Evolutionary conservation across 2,113 vertebrate genomes (phyloP).

Genomic region (Felis chaus): DNA sequence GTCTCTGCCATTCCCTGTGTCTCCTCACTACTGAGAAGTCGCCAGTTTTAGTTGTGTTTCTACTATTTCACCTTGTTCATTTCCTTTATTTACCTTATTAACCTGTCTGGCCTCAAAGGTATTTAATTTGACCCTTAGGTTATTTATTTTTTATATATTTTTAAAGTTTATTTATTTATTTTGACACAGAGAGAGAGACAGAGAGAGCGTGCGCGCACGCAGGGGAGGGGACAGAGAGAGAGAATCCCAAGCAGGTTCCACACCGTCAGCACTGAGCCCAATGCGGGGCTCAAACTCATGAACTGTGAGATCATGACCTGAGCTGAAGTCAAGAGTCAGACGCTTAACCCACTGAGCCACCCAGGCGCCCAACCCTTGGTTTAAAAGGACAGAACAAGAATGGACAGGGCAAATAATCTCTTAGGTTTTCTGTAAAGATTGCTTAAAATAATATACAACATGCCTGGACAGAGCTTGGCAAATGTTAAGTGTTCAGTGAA

Average conservation of each 20-base stretch:
- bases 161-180: no score
- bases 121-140: background rate
- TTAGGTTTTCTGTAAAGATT: background rate
- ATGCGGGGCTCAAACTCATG: no score
- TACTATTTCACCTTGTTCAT: background rate
- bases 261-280: no score
- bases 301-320: no score
- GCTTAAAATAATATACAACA: background rate
- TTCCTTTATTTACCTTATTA: background rate
- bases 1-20: background rate
- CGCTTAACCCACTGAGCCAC: no score
- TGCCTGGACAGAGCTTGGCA: background rate
- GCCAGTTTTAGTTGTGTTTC: background rate
- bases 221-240: no score
- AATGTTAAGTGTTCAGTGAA: background rate
- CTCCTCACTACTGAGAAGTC: background rate
- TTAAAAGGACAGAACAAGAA: slow-evolving; percentile 1
- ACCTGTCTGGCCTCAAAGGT: background rate
- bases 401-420: background rate
- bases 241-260: no score
- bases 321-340: no score
- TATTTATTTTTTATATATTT: background rate
- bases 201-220: no score
- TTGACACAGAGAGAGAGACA: no score
- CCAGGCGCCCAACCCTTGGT: background rate